Conservation (phyloP, 1,140 invertebrate species). For the Aricia agestis region DNA sequence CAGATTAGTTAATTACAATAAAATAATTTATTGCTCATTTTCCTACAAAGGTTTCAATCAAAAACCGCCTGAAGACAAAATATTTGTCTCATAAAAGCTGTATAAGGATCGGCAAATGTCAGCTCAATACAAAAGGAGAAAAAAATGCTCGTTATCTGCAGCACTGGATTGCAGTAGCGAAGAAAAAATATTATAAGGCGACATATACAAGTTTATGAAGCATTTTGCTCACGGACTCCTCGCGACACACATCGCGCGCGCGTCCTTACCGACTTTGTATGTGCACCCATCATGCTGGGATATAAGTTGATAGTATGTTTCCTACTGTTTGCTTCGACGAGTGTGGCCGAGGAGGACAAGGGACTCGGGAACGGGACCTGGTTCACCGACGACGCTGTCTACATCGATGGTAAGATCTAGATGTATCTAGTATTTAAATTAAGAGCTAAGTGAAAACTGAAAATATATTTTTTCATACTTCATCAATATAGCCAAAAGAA, state of each 20-base stretch:
- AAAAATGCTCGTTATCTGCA: conserved; percentile 69
- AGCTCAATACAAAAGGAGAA: conserved; percentile 56
- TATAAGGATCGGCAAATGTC: conserved; percentile 48
- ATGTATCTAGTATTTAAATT: not conserved
- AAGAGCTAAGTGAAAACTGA: no score
- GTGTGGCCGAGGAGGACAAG: conserved; percentile 40
- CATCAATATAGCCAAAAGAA: no score
- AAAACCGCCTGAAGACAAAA: conserved; percentile 30
- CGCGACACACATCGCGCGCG: conserved; percentile 53
- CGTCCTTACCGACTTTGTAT: conserved; percentile 33
- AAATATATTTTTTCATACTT: no score
- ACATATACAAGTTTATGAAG: conserved; percentile 46
- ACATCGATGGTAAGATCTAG: conserved; percentile 53
- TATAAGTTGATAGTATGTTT: conserved; percentile 44
- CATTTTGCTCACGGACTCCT: conserved; percentile 70
- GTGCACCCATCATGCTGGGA: conserved; percentile 42
- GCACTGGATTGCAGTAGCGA: conserved; percentile 63
- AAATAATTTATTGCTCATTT: not conserved
- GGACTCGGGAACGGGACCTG: conserved; percentile 55
- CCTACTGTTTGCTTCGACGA: conserved; percentile 38
- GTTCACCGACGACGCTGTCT: conserved; percentile 63
- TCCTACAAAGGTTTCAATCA: conserved; percentile 14
- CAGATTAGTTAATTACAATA: no score
- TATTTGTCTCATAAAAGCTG: conserved; percentile 52
- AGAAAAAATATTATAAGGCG: conserved; percentile 73